These are phyloP conservation scores for Tonatia bakeri DNA, from an alignment of 2,113 vertebrate genomes.

Conservation along the genomic window DNA sequence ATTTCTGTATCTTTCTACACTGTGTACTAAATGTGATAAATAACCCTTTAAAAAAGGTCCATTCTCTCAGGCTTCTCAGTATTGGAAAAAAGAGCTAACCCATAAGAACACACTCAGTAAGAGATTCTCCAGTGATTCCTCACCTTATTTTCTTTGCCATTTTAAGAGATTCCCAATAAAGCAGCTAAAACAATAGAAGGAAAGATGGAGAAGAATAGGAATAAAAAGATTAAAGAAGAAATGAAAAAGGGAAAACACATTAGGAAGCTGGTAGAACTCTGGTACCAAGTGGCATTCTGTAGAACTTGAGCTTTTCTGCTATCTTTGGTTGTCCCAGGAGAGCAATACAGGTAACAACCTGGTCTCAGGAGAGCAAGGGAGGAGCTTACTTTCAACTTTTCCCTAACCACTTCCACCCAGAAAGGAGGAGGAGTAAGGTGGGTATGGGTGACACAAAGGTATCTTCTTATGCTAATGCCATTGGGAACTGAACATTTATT, in stretches of 20 bases:
- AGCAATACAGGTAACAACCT: neutral
- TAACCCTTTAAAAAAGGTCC: neutral
- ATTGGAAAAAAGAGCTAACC: neutral
- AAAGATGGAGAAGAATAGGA: neutral
- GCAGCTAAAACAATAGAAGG: neutral
- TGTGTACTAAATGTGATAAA: neutral
- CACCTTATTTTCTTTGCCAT: conserved; percentile 57
- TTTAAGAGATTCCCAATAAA: conserved; percentile 43
- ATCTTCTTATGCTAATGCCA: neutral
- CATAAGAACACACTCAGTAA: neutral
- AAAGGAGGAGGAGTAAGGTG: conserved; percentile 9
- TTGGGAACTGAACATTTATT: neutral
- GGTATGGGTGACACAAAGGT: neutral
- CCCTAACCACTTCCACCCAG: neutral
- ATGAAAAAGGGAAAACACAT: neutral
- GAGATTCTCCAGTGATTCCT: neutral
- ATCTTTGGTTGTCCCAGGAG: neutral
- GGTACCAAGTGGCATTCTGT: neutral
- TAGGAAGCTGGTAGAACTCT: neutral
- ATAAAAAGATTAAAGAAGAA: neutral
- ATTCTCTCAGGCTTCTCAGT: neutral
- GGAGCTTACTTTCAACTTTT: neutral
- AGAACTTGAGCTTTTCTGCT: neutral
- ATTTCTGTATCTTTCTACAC: neutral
- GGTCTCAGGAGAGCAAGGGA: neutral